A percentile compares a stretch with the other conserved stretches of the same genome.
phyloP scores from a whole-genome alignment of 2,797 vertebrate species.

The Microctenopoma lineatum region DNA sequence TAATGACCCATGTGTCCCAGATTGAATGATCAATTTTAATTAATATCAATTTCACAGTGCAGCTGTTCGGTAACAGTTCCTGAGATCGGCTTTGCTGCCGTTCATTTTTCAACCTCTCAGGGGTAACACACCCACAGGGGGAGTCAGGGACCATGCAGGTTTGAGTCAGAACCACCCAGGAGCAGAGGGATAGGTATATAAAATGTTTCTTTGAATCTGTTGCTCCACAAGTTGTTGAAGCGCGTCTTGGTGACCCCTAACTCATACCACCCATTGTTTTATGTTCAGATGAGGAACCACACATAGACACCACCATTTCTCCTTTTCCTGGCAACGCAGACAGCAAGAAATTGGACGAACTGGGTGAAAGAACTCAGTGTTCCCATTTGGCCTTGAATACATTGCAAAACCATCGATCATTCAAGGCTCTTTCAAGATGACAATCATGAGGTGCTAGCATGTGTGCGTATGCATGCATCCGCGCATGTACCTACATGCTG shows the following conservation, averaged over 20 bases:
- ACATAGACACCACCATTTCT: slow-evolving; percentile 3
- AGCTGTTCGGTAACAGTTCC: slow-evolving; percentile 71
- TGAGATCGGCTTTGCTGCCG: slow-evolving; percentile 53
- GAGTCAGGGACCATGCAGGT: slow-evolving; percentile 14
- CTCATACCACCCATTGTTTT: slow-evolving; percentile 10
- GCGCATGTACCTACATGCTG: slow-evolving; percentile 22
- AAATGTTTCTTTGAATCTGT: background rate
- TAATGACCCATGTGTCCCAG: slow-evolving; percentile 82
- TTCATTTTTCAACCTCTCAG: slow-evolving; percentile 70
- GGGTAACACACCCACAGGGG: slow-evolving; percentile 24
- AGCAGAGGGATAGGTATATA: background rate
- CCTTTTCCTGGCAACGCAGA: slow-evolving; percentile 29
- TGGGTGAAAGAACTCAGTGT: slow-evolving; percentile 47
- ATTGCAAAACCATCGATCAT: slow-evolving; percentile 70
- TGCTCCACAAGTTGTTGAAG: slow-evolving; percentile 23
- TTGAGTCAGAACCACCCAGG: slow-evolving; percentile 10
- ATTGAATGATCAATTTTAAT: slow-evolving; percentile 86
- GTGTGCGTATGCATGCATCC: slow-evolving; percentile 17
- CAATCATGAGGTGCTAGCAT: slow-evolving; percentile 52
- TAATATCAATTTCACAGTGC: slow-evolving; percentile 81
- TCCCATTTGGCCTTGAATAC: slow-evolving; percentile 66
- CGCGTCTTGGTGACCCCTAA: slow-evolving; percentile 18
- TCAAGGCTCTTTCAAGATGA: slow-evolving; percentile 60
- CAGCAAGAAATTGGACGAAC: slow-evolving; percentile 44
- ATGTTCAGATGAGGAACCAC: slow-evolving; percentile 5